phyloP scores from a whole-genome alignment of 2,113 vertebrate species.

The Oncorhynchus nerka region DNA sequence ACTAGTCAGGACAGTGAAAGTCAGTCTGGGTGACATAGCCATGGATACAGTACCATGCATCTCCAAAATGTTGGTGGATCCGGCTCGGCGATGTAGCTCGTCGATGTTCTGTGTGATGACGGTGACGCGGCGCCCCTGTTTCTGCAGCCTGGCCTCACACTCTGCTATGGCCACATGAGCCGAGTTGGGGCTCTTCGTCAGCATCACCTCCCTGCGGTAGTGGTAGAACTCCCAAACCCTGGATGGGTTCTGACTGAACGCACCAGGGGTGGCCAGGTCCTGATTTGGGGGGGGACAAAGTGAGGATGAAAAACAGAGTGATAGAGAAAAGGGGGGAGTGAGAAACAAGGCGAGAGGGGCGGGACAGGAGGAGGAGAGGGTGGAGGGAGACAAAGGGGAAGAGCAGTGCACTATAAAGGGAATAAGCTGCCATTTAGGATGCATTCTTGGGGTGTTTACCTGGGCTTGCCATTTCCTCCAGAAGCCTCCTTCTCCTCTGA shows the following conservation, averaged over 20 bases:
- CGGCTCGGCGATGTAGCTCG: slow-evolving; percentile 89
- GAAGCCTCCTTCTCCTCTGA: slow-evolving; percentile 84
- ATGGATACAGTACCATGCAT: slow-evolving; percentile 79
- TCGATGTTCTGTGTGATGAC: slow-evolving; percentile 96
- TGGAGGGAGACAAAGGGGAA: not conserved
- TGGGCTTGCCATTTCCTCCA: slow-evolving; percentile 96
- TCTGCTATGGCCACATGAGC: slow-evolving; percentile 86
- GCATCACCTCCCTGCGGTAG: slow-evolving; percentile 89
- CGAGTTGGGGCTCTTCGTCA: slow-evolving; percentile 83
- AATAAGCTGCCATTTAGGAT: not conserved
- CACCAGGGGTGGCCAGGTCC: slow-evolving; percentile 86
- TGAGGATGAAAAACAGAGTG: not conserved
- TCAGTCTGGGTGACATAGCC: not conserved
- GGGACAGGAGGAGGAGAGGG: not conserved
- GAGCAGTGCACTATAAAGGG: not conserved
- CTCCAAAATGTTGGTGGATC: slow-evolving; percentile 87
- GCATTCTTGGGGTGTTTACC: slow-evolving; percentile 61
- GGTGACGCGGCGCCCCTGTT: slow-evolving; percentile 82
- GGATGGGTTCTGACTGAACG: slow-evolving; percentile 88
- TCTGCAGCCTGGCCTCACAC: slow-evolving; percentile 83
- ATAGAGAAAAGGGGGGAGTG: too few relatives aligned
- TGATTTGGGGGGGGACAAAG: slow-evolving; percentile 36
- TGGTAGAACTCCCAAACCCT: slow-evolving; percentile 98
- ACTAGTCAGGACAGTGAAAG: too few relatives aligned
- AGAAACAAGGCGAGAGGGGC: too few relatives aligned